A percentile compares a stretch with the other conserved stretches of the same genome.
phyloP scores from a whole-genome alignment of 2,797 vertebrate genomes.

The Malurus leucopterus region DNA sequence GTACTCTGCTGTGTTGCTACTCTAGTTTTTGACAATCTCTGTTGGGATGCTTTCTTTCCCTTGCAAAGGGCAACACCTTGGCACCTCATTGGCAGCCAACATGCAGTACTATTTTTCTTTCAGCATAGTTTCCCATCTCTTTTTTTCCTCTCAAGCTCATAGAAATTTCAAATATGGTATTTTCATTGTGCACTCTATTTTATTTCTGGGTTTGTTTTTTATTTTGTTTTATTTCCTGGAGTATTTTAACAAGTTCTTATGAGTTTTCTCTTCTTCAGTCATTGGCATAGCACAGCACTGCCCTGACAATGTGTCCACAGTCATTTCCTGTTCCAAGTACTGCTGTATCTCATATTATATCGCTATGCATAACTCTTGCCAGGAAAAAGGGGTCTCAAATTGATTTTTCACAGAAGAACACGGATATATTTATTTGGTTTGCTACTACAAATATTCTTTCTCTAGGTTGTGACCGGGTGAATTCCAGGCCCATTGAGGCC shows the following conservation, averaged over 20 bases:
- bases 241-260: background rate
- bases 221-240: slow-evolving; percentile 29
- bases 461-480: slow-evolving; percentile 40
- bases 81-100: background rate
- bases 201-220: slow-evolving; percentile 9
- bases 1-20: background rate
- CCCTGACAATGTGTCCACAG: slow-evolving; percentile 30
- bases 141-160: background rate
- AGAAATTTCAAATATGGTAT: background rate
- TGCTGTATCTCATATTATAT: slow-evolving; percentile 35
- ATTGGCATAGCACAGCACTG: background rate
- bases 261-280: background rate
- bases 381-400: slow-evolving; percentile 34
- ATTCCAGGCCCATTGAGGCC: slow-evolving; percentile 13
- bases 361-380: background rate
- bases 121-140: background rate
- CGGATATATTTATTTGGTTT: slow-evolving; percentile 49
- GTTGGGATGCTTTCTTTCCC: background rate
- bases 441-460: slow-evolving; percentile 51
- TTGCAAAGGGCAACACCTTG: background rate
- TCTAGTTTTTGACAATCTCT: background rate
- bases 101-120: background rate
- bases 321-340: slow-evolving; percentile 33
- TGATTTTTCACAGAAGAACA: slow-evolving; percentile 48
- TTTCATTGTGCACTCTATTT: background rate